A percentile compares a stretch with the other conserved stretches of the same genome.
phyloP scores from a whole-genome alignment of 1,140 invertebrate species.

The Achatina immaculata region DNA sequence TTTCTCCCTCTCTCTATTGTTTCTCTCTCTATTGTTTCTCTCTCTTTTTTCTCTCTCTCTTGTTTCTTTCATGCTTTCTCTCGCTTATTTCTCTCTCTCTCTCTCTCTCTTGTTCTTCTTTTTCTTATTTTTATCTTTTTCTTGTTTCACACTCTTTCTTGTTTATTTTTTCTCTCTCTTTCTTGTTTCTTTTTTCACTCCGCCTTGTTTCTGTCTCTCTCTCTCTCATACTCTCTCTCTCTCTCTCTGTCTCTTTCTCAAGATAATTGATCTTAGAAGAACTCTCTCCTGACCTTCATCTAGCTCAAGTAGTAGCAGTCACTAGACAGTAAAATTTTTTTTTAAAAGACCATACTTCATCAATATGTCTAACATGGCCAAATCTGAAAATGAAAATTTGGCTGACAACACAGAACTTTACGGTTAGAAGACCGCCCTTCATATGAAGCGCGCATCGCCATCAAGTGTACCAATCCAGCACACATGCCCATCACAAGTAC shows the following conservation, averaged over 20 bases:
- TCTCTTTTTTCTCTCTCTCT: background rate
- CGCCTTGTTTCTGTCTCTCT: too few relatives aligned
- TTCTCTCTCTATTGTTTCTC: background rate
- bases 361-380: too few relatives aligned
- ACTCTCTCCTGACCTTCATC: background rate
- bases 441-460: too few relatives aligned
- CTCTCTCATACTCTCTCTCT: background rate
- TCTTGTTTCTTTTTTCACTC: background rate
- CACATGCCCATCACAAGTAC: too few relatives aligned
- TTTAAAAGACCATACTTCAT: too few relatives aligned
- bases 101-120: background rate
- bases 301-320: background rate
- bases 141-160: too few relatives aligned
- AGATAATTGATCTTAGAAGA: background rate
- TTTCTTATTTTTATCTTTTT: too few relatives aligned
- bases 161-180: too few relatives aligned
- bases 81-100: background rate
- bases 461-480: too few relatives aligned
- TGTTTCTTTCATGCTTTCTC: background rate
- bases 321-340: background rate
- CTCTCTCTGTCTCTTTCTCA: background rate
- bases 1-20: background rate
- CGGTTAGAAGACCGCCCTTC: too few relatives aligned
- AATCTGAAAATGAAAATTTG: too few relatives aligned
- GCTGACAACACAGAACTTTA: too few relatives aligned